phyloP scores from a whole-genome alignment of 2,113 vertebrate species.

The Phalacrocorax carbo region DNA sequence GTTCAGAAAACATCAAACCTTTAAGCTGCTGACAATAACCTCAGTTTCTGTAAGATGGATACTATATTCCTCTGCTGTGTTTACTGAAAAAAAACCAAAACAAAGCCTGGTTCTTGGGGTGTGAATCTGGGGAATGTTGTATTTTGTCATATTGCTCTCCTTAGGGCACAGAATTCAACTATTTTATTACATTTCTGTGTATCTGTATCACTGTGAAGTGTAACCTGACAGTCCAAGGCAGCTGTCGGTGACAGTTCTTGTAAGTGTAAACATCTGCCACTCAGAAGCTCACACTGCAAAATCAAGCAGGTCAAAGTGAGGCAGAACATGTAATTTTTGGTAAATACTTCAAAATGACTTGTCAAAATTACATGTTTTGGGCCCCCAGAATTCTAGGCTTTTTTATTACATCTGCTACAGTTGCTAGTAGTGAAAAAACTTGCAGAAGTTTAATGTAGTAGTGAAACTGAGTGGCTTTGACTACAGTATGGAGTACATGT shows the following conservation, averaged over 20 bases:
- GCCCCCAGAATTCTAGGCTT: accelerated
- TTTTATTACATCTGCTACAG: background rate
- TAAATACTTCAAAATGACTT: background rate
- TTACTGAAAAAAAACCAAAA: background rate
- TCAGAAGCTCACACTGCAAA: background rate
- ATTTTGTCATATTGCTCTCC: background rate
- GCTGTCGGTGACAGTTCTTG: background rate
- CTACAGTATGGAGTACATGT: background rate
- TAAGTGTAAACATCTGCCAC: background rate
- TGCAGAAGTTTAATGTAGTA: background rate
- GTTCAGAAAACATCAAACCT: background rate
- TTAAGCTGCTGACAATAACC: background rate
- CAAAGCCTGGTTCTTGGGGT: accelerated
- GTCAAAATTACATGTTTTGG: accelerated
- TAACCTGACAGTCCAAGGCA: background rate
- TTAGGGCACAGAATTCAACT: background rate
- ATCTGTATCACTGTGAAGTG: background rate
- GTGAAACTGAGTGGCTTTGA: background rate
- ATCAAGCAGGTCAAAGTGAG: background rate
- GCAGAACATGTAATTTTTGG: background rate
- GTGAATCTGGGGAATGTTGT: background rate
- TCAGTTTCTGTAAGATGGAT: background rate
- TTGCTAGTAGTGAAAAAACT: background rate
- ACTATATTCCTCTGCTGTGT: background rate
- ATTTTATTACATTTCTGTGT: background rate